These are phyloP conservation scores for Falco concolor DNA, from an alignment of 2,797 vertebrate species.

Conservation along the genomic window DNA sequence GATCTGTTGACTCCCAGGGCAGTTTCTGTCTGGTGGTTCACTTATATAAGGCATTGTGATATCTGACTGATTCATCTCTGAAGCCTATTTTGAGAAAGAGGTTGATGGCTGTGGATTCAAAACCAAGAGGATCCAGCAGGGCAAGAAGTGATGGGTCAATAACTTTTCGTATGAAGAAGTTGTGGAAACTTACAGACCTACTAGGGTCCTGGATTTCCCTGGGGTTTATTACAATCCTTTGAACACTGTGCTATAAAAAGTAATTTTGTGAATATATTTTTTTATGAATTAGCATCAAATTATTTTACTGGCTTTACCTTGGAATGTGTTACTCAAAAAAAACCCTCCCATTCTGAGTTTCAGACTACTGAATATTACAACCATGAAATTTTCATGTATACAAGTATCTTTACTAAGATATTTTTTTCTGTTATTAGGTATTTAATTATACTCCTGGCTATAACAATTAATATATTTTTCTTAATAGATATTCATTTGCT, in stretches of 20 bases:
- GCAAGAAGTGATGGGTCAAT: background rate
- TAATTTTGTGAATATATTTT: background rate
- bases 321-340: background rate
- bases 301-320: background rate
- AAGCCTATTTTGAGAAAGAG: background rate
- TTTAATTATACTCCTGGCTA: background rate
- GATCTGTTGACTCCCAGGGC: background rate
- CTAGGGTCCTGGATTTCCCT: background rate
- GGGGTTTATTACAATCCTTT: background rate
- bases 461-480: background rate
- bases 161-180: background rate
- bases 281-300: background rate
- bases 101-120: background rate
- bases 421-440: background rate
- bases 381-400: background rate
- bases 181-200: background rate
- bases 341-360: background rate
- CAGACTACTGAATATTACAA: background rate
- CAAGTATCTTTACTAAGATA: background rate
- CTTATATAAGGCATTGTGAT: background rate
- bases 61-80: background rate
- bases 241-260: background rate
- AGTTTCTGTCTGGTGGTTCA: background rate
- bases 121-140: background rate
- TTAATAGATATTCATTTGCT: background rate